Base-by-base conservation (phyloP, 2,797 vertebrate species). In the Aythya fuligula region DNA sequence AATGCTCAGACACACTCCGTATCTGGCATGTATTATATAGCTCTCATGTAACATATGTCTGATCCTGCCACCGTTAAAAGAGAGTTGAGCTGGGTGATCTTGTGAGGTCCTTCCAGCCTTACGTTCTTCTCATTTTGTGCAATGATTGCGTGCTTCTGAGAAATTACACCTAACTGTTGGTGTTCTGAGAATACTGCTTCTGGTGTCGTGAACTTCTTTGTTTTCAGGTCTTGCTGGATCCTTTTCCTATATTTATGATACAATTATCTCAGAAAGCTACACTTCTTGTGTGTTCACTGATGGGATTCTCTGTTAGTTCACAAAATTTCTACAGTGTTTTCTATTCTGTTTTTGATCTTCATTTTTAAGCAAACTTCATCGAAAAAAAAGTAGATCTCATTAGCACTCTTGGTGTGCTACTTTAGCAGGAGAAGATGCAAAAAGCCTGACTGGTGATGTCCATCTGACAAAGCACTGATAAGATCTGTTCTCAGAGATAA, bases 101-200 rank as follows among this genome's bases (percentile, higher is more conserved):
- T 96, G 87, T 85, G 87, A 93, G 92, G 85, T 92, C 93, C 78
- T 91, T 92, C 76, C 85, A 95, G 65, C 49, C 41, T 87, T 87
- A 54, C 13, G 11, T 93, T 80, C 89, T 89, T 94, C 73, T 58
- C 71, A 5, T 89, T 89, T 74, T 89, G 51, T 79, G 39, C 86
- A 85, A 72, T 65, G 66, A 15, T 85, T 89, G 49, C 88, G 30
- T 87, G 61, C 88, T 75, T 83, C 45, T 58, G 89, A 81, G 71
- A 93, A 90, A 92, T 70, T 5, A 62, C 47, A 30, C 27, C 13
- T 74, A 87, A 71, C 21, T 69, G 47, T 72, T 86, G 56, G 77
- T 79, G 20, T 79, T 92, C 72, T 89, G 67, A 47, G 64, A 20
- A 45, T 91, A 71, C 57, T 76, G 71, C 72, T 94, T 84, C 53